Percentiles rank a stretch among this genome's conserved stretches.
Conservation (phyloP, 2,797 vertebrate species). For the Anisognathus igniventris region DNA sequence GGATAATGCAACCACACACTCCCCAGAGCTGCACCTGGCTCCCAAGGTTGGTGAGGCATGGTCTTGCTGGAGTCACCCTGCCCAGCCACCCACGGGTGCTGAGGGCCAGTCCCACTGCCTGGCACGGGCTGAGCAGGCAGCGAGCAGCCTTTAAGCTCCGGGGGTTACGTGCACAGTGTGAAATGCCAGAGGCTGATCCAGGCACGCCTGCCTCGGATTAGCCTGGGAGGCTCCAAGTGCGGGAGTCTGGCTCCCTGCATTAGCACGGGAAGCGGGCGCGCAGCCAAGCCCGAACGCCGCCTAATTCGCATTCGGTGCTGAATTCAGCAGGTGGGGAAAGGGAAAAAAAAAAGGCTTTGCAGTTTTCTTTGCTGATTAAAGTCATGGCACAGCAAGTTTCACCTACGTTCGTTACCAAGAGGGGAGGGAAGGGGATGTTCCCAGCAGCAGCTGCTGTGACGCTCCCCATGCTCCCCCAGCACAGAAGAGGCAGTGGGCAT, state of each 20-base stretch:
- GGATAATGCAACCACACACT: background rate
- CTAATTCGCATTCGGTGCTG: background rate
- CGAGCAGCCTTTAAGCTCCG: background rate
- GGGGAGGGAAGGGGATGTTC: background rate
- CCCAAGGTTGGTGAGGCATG: rapidly evolving
- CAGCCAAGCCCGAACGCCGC: constrained; percentile 3
- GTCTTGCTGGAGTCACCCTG: background rate
- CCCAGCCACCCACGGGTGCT: background rate
- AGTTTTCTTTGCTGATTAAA: constrained; percentile 61
- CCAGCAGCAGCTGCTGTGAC: constrained; percentile 8
- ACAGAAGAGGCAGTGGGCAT: rapidly evolving
- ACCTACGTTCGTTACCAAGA: constrained; percentile 28
- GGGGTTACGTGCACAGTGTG: background rate
- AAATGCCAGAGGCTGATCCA: background rate
- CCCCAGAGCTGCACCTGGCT: background rate
- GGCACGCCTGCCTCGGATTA: background rate
- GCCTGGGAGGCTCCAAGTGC: background rate
- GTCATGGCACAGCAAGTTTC: constrained; percentile 61
- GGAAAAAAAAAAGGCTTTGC: background rate
- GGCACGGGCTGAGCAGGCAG: rapidly evolving
- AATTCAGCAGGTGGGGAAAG: constrained; percentile 59
- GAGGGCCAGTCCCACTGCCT: rapidly evolving
- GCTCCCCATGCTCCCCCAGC: background rate
- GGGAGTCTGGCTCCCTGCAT: background rate
- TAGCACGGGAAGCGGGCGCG: background rate